Conservation (phyloP, 1,140 invertebrate genomes). For the Drosophila sucinea region DNA sequence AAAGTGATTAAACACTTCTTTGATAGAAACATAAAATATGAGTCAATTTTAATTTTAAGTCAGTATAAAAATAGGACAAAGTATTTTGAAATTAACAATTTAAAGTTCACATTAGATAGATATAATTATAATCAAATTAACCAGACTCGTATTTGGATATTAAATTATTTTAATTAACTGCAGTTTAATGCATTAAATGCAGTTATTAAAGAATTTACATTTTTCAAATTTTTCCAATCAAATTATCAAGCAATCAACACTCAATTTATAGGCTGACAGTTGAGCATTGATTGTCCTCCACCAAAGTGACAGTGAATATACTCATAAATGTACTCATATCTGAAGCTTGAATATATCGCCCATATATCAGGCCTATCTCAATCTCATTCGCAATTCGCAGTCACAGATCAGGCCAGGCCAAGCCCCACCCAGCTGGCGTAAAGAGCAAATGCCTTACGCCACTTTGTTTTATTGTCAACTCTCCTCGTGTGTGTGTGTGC, state of each 20-base stretch:
- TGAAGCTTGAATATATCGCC: neutral
- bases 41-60: too few relatives aligned
- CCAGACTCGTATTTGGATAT: neutral
- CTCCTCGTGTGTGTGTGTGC: constrained; percentile 24
- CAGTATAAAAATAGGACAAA: too few relatives aligned
- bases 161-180: neutral
- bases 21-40: too few relatives aligned
- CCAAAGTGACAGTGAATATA: neutral
- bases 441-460: constrained; percentile 15
- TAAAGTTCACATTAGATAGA: too few relatives aligned
- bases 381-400: neutral
- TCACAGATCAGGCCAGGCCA: neutral
- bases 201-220: neutral
- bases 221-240: neutral
- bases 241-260: constrained; percentile 8
- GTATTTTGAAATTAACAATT: too few relatives aligned
- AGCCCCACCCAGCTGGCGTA: constrained; percentile 4
- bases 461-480: constrained; percentile 53
- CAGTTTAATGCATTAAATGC: neutral
- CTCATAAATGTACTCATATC: neutral
- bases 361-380: constrained; percentile 3
- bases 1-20: too few relatives aligned
- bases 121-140: neutral
- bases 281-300: neutral
- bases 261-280: constrained; percentile 7